Evolutionary conservation across 2,113 vertebrate genomes (phyloP).

Genomic region (Synchiropus splendidus): DNA sequence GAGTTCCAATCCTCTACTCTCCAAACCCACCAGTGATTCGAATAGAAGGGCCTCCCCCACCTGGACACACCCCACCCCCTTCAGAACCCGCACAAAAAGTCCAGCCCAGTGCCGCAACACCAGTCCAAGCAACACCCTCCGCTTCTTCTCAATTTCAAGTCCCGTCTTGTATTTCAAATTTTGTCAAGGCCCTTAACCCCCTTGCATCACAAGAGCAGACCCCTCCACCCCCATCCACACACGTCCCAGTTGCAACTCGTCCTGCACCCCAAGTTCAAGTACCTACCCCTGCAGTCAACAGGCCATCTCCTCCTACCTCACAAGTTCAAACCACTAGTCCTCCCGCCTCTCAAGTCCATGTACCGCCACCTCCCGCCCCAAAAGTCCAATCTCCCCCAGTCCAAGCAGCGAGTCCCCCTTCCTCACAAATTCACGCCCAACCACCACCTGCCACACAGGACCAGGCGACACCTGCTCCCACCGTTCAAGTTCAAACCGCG

Average conservation of each 20-base stretch:
- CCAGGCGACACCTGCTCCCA: no score
- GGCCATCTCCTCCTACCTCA: no score
- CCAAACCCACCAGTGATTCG: not conserved
- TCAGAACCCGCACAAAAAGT: not conserved
- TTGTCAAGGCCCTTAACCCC: not conserved
- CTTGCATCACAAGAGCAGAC: not conserved
- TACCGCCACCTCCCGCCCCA: no score
- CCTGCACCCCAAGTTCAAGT: not conserved
- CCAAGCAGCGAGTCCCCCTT: no score
- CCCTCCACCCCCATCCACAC: not conserved
- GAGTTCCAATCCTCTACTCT: not conserved
- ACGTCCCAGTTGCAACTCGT: not conserved
- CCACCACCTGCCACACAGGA: no score
- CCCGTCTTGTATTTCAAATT: not conserved
- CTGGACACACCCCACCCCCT: not conserved
- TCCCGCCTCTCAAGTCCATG: no score
- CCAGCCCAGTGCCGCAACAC: not conserved
- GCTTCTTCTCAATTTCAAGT: conserved; percentile 1
- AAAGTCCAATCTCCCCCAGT: no score
- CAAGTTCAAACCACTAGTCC: no score
- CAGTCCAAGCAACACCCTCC: not conserved
- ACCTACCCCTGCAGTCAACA: not conserved
- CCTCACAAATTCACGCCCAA: no score
- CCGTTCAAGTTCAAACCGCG: no score
- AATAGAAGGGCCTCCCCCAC: not conserved